phyloP scores from a whole-genome alignment of 2,797 vertebrate species.

The Crypturellus tataupa region DNA sequence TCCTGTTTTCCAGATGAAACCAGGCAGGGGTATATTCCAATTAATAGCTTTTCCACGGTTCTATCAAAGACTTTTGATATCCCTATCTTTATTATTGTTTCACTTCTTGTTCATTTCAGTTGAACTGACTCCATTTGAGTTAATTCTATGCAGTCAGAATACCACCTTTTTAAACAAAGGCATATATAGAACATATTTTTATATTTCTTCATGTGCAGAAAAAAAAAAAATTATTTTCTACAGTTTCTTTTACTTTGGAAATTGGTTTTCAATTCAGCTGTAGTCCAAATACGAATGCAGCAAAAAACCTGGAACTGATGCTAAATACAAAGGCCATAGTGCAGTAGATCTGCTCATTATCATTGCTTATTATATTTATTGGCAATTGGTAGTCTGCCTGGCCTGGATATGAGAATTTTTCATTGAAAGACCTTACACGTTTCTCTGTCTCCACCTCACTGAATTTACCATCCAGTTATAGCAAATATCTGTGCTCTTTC shows the following conservation, averaged over 20 bases:
- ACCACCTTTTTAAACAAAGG: background rate
- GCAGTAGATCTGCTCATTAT: background rate
- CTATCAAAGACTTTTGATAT: background rate
- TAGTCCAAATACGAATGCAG: background rate
- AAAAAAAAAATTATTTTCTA: background rate
- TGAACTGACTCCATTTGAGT: background rate
- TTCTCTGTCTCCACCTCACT: background rate
- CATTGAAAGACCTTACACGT: background rate
- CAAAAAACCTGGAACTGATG: background rate
- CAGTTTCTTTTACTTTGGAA: rapidly evolving
- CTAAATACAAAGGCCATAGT: background rate
- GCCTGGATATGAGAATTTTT: background rate
- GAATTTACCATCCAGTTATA: background rate
- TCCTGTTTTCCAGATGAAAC: background rate
- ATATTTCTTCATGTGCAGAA: background rate
- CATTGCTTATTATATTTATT: background rate
- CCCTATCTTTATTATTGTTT: background rate
- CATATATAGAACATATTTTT: background rate
- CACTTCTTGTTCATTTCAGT: background rate
- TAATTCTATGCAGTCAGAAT: background rate
- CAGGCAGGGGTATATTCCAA: background rate
- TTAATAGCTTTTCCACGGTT: background rate
- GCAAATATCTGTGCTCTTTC: background rate
- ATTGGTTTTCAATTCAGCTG: background rate
- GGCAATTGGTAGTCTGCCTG: background rate